A percentile compares a stretch with the other conserved stretches of the same genome.
These are phyloP conservation scores for Glyphotaelius pellucidus DNA, from an alignment of 2,888 invertebrate genomes.

Conservation along the genomic window DNA sequence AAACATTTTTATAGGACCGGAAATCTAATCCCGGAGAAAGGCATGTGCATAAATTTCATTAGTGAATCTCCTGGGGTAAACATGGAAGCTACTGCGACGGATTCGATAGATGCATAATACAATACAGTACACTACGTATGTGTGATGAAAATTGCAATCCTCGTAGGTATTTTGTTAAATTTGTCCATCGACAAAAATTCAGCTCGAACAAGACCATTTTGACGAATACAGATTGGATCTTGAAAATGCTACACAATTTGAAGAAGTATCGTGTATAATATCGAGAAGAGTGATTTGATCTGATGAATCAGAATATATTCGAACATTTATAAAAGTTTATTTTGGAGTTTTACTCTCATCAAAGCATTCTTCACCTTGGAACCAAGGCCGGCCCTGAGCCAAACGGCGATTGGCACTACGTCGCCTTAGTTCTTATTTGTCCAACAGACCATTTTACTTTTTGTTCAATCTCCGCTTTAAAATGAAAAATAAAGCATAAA, in stretches of 20 bases:
- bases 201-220: neutral
- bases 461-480: no score
- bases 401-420: no score
- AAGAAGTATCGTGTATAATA: neutral
- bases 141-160: neutral
- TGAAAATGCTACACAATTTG: neutral
- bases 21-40: neutral
- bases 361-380: no score
- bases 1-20: neutral
- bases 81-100: neutral
- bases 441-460: no score
- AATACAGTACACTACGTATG: neutral
- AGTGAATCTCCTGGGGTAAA: neutral
- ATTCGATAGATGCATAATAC: neutral
- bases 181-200: neutral
- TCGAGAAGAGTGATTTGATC: neutral
- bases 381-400: no score
- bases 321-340: neutral
- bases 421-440: no score
- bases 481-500: no score
- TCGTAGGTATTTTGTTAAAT: neutral
- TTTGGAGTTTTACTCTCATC: neutral
- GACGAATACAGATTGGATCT: neutral
- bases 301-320: neutral
- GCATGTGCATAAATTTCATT: neutral